Evolutionary conservation across 53 echinoderm and acorn worm genomes (phyloP).

Genomic region (Glandiceps talaboti): DNA sequence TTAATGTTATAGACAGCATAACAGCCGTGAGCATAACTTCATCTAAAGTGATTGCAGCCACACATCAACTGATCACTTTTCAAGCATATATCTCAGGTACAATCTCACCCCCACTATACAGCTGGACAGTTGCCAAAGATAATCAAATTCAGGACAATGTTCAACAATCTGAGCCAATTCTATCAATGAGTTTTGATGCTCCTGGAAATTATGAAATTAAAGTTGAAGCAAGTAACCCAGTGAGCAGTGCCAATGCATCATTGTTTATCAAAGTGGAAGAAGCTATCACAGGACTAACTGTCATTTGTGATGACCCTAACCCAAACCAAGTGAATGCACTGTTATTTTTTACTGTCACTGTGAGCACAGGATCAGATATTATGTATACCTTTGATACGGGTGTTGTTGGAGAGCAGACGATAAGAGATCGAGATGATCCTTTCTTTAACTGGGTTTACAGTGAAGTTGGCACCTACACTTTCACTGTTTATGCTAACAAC

Average conservation of each 20-base stretch:
- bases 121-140: not conserved
- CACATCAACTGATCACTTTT: not conserved
- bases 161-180: not conserved
- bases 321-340: not conserved
- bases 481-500: not conserved
- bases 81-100: not conserved
- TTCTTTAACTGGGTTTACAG: not conserved
- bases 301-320: not conserved
- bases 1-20: not conserved
- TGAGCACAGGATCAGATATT: not conserved
- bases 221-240: not conserved
- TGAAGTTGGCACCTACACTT: not conserved
- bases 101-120: not conserved
- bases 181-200: no score
- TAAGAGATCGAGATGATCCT: not conserved
- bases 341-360: not conserved
- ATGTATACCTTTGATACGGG: not conserved
- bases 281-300: not conserved
- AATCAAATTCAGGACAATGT: not conserved
- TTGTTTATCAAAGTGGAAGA: not conserved
- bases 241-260: not conserved
- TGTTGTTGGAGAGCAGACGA: not conserved
- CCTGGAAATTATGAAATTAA: not conserved
- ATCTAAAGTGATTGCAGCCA: not conserved
- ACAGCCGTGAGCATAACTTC: not conserved